Conservation (phyloP, 2,797 vertebrate species). For the Tachyglossus aculeatus region DNA sequence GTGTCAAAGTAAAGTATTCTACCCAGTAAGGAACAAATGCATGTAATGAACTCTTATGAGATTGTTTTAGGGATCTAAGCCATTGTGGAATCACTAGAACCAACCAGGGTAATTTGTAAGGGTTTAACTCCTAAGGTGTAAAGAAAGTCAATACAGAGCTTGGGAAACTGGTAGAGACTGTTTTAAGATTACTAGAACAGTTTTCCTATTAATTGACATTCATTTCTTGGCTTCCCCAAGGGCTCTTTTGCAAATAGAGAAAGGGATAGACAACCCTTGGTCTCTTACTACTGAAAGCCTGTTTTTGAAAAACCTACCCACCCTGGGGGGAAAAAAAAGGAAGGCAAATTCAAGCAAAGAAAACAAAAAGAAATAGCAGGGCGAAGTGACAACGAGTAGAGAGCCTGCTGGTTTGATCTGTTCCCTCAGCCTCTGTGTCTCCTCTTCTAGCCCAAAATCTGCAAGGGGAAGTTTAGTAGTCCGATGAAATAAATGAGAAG, state of each 20-base stretch:
- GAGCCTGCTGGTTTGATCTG: neutral
- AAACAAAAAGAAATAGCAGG: constrained; percentile 1
- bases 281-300: neutral
- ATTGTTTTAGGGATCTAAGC: neutral
- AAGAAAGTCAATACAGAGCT: no score
- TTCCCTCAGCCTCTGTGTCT: neutral
- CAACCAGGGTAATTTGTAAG: no score
- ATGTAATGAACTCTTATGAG: neutral
- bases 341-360: neutral
- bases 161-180: no score
- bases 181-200: no score
- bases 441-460: neutral
- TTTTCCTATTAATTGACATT: no score
- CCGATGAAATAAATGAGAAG: no score
- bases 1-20: neutral
- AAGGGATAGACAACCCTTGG: neutral
- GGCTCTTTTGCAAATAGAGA: constrained; percentile 3
- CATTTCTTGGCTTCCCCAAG: neutral
- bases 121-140: no score
- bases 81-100: no score
- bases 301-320: neutral
- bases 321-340: neutral
- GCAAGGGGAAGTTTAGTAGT: no score
- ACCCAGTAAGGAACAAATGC: neutral
- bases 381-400: neutral